Base-by-base conservation (phyloP, 2,113 vertebrate species). In the Urocitellus parryii region DNA sequence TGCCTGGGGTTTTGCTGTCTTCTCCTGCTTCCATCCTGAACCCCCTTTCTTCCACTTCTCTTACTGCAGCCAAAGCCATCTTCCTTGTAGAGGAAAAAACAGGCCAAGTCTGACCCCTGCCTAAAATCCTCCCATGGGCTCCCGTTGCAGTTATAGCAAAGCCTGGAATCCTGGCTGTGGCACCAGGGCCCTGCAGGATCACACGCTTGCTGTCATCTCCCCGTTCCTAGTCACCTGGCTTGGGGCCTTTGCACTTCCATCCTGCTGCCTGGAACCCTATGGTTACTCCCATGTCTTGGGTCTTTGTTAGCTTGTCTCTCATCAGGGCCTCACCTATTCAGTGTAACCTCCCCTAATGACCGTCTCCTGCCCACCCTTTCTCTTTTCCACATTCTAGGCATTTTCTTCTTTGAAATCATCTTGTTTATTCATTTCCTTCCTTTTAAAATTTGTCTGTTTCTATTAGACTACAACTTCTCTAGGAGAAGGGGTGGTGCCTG, bases 51-150 rank as follows among this genome's bases (percentile, higher is more conserved):
- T 29, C 86, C 56, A 0, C 45, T 16, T 39, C 37, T 5, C 32
- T 51, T 82, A 61, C 2, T 0, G 76, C 22, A 25, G 45, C 39
- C 4, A 17, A 34, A 53, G 82, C 48, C 48, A 51, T 51, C 48
- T 51, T 51, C n/a, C 8, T 22, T 24, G 11, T 56, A 6, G 17
- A n/a, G 79, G 3, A 51, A 51, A 1, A 51, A 51, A 13, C 48
- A 51, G 12, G 56, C 48, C 4, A 0, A 8, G 9, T n/a, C 48
- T 0, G 2, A 9, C 39, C 42, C 37, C 25, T 11, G 9, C 74
- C 67, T 51, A 4, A 32, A 61, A 18, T 11, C 13, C 39, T 17
- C 39, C 32, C 14, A 25, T 56, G 53, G 42, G 37, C 34, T 65
- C 53, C 45, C 6, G 1, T 13, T 51, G 11, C 48, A 51, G 7